Percentiles rank a stretch among this genome's conserved stretches.
These are phyloP conservation scores for Stramonita haemastoma DNA, from an alignment of 2,888 invertebrate genomes.

Conservation along the genomic window DNA sequence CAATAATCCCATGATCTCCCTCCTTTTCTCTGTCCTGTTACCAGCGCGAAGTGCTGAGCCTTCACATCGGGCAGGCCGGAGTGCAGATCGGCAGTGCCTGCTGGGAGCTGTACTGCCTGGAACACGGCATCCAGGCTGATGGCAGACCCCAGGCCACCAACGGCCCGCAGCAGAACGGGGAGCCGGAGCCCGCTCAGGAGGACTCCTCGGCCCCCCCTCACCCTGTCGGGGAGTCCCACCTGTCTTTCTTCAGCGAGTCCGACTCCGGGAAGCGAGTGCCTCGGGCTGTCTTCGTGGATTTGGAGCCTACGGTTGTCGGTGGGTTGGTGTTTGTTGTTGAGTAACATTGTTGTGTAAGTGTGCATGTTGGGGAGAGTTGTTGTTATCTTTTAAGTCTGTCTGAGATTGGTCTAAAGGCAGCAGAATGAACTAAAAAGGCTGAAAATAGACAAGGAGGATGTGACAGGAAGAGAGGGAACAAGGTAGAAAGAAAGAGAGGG, in stretches of 20 bases:
- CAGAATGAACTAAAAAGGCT: no score
- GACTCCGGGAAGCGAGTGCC: constrained; percentile 39
- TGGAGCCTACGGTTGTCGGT: constrained; percentile 42
- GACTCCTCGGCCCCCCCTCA: neutral
- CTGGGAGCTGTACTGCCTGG: constrained; percentile 81
- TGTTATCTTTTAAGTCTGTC: no score
- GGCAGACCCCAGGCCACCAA: neutral
- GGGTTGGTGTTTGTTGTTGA: constrained; percentile 1
- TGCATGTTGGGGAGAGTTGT: no score
- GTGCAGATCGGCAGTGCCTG: constrained; percentile 81
- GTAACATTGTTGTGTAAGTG: no score
- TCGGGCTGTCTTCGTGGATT: constrained; percentile 40
- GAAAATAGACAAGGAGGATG: no score
- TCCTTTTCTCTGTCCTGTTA: no score
- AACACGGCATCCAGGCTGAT: constrained; percentile 80
- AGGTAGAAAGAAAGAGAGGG: no score
- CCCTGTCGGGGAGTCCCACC: constrained; percentile 21
- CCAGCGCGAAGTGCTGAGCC: constrained; percentile 42
- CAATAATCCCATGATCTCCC: no score
- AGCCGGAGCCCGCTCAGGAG: neutral
- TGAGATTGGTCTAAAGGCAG: no score
- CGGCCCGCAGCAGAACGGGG: neutral
- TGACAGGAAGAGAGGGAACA: no score
- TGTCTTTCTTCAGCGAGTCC: constrained; percentile 43
- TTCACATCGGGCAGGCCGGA: constrained; percentile 80